Evolutionary conservation across 2,888 invertebrate species (phyloP).

Genomic region (Zaprionus bogoriensis): DNA sequence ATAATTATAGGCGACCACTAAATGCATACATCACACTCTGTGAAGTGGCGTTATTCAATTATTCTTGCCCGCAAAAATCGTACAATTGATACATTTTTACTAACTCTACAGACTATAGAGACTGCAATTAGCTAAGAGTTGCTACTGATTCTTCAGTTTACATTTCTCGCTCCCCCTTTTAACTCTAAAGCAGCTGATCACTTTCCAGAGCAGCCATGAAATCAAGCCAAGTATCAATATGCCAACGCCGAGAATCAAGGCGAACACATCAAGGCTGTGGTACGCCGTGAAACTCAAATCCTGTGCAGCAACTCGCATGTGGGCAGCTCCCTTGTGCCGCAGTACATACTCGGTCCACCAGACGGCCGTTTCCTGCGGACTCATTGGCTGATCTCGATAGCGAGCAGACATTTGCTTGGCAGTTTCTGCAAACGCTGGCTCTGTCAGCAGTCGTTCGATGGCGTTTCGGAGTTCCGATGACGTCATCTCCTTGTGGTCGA

Average conservation of each 20-base stretch:
- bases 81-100: too few relatives aligned
- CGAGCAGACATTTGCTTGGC: conserved; percentile 65
- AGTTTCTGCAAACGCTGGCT: conserved; percentile 50
- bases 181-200: neutral
- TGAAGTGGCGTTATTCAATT: too few relatives aligned
- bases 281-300: conserved; percentile 77
- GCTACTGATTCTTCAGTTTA: conserved; percentile 31
- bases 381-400: conserved; percentile 78
- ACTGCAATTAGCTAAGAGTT: too few relatives aligned
- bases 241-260: conserved; percentile 50
- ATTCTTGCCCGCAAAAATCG: too few relatives aligned
- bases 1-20: conserved; percentile 20
- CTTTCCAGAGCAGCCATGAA: neutral
- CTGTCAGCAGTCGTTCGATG: conserved; percentile 58
- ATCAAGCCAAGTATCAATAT: conserved; percentile 10
- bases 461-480: conserved; percentile 66
- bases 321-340: conserved; percentile 80
- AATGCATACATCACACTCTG: neutral
- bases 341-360: conserved; percentile 81
- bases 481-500: conserved; percentile 79
- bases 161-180: neutral
- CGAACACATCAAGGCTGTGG: conserved; percentile 77
- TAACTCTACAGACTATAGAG: too few relatives aligned
- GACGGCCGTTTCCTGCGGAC: conserved; percentile 74
- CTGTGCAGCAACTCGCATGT: conserved; percentile 77